Base-by-base conservation (phyloP, 2,113 vertebrate genomes). In the Oryzias woworae region DNA sequence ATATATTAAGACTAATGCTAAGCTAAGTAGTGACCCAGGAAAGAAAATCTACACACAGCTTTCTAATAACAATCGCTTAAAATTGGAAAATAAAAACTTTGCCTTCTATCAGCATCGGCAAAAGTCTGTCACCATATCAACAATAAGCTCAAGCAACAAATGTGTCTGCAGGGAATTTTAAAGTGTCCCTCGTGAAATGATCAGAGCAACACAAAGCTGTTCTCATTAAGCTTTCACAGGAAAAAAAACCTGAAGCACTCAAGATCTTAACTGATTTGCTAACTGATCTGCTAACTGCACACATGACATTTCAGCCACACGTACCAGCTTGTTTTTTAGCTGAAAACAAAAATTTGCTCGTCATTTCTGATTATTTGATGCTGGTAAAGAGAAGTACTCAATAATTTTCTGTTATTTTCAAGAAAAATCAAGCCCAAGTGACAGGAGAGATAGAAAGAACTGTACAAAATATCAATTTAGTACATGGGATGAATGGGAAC, bases 101-200 rank as follows among this genome's bases (percentile, higher is more conserved):
- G 78, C 77, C 67, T 70, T 84, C 68, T 76, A 75, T 86, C 72
- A 61, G 62, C 81, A 81, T 85, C 75, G 42, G 64, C 84, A 78
- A 76, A 81, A 73, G 62, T 63, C 56, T 73, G 87, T 85, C 87
- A 77, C 85, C 77, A 85, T 82, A 77, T 63, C 88, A 77, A 89
- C 85, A 62, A 87, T 80, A 75, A 82, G 76, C 75, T 65, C 80
- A 73, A 78, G 78, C 77, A 84, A 88, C 83, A 82, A 78, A 63
- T 66, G 49, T 60, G 64, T 68, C 78, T 66, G 67, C n/a, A 14
- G 83, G 82, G 82, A 73, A 56, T 67, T 65, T 49, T 64, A 36
- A 44, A 36, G 36, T 64, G 56, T 69, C 65, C 69, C 80, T 73
- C 42, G 60, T 74, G 81, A 81, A 75, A 54, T 59, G 72, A 83